A percentile compares a stretch with the other conserved stretches of the same genome.
Conservation (phyloP, 1,140 invertebrate genomes). For the Probaryconus sp. region DNA sequence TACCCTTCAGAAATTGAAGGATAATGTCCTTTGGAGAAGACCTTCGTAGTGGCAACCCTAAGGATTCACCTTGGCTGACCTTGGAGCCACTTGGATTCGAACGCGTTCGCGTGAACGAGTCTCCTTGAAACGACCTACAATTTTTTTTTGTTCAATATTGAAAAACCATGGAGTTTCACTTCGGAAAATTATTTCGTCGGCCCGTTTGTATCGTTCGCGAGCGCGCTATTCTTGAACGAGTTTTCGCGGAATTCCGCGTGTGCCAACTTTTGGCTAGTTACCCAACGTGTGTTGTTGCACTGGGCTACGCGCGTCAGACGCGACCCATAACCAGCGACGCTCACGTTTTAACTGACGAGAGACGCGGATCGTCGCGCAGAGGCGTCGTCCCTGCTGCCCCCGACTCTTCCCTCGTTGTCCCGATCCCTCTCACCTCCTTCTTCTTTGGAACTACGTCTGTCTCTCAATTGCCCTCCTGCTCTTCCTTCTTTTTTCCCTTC, state of each 20-base stretch:
- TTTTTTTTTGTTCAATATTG: no score
- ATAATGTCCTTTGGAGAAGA: no score
- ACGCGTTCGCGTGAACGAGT: no score
- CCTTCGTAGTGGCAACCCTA: no score
- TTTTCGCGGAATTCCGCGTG: conserved; percentile 41
- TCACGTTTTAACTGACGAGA: conserved; percentile 70
- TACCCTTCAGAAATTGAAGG: no score
- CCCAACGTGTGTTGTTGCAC: conserved; percentile 10
- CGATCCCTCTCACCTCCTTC: conserved; percentile 3
- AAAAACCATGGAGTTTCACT: no score
- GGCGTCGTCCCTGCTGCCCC: conserved; percentile 57
- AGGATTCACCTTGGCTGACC: no score
- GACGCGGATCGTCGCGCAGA: conserved; percentile 64
- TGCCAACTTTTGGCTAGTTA: conserved; percentile 45
- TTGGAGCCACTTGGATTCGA: no score
- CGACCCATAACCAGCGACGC: conserved; percentile 48
- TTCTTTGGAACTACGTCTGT: background rate
- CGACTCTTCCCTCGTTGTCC: conserved; percentile 5
- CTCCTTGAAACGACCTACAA: no score
- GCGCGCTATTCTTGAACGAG: conserved; percentile 44
- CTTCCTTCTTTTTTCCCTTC: conserved; percentile 3
- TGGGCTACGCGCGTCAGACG: background rate
- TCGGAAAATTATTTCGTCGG: no score
- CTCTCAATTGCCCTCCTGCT: no score
- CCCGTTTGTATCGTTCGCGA: background rate